Base-by-base conservation (phyloP, 1,140 invertebrate genomes). In the Geopemphigus sp. region DNA sequence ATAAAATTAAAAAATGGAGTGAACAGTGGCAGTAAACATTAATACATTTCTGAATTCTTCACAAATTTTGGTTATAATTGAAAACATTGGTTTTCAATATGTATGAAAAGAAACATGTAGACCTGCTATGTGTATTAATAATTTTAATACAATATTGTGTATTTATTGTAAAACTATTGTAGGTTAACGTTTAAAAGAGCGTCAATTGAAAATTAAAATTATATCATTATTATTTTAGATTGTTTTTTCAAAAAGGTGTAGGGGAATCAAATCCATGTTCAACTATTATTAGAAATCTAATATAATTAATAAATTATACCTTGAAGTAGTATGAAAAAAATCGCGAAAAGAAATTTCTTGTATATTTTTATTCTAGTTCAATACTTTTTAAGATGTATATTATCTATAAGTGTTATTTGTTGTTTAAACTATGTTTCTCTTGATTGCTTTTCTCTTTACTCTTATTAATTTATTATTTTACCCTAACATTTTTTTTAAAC, bases 391-490 rank as follows among this genome's bases (percentile, higher is more conserved):
- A 61, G 29, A 59, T 50, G 47, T 50, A 50, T 50, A 50, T 59
- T 47, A 78, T 61, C 45, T 78, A 8, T 78, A 78, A 78, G 74
- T 78, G 74, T 78, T 78, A 78, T 78, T 78, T 78, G 74, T 78
- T 78, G 15, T 78, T 78, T 78, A 78, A 47, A 78, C 57, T 78
- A 59, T 74, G 72, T 76, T 78, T 78, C 39, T 63, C 74, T 78
- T 78, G 57, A 50, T 61, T 61, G 15, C 74, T 78, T 78, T 78
- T 78, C 10, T 78, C 57, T 78, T 78, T 78, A 78, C 39, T 47
- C 57, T 78, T 78, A 63, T 78, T 78, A 63, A 78, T 78, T 78
- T 78, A 78, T 78, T 78, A 78, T 78, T 78, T 78, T 47, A 78
- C 22, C 56, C 47, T 63, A 78, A 78, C 56, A 47, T 63, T 39